Evolutionary conservation across 2,113 vertebrate genomes (phyloP).

Genomic region (Kryptolebias marmoratus): DNA sequence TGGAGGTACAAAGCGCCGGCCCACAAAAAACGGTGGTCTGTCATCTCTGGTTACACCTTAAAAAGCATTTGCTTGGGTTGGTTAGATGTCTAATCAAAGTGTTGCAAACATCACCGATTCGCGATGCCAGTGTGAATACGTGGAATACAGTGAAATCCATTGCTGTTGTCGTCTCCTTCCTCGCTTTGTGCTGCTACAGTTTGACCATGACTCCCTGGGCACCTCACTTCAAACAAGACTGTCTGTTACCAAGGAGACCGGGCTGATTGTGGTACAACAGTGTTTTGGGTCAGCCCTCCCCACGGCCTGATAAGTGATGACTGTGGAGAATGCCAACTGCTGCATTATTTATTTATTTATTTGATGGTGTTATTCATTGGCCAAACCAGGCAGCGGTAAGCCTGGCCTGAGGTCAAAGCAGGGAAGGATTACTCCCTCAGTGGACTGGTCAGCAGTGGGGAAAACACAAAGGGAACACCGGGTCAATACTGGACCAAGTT

Average conservation of each 20-base stretch:
- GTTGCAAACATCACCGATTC: slow-evolving; percentile 48
- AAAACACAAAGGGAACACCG: slow-evolving; percentile 63
- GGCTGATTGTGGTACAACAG: slow-evolving; percentile 72
- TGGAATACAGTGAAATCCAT: slow-evolving; percentile 40
- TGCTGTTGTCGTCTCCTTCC: slow-evolving; percentile 45
- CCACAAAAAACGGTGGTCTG: slow-evolving; percentile 77
- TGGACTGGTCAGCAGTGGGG: slow-evolving; percentile 66
- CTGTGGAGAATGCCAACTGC: slow-evolving; percentile 78
- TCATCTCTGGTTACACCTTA: slow-evolving; percentile 76
- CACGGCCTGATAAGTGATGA: slow-evolving; percentile 77
- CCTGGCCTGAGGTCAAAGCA: slow-evolving; percentile 76
- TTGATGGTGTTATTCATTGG: slow-evolving; percentile 74
- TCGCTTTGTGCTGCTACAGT: slow-evolving; percentile 46
- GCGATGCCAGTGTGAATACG: slow-evolving; percentile 37
- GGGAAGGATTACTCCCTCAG: slow-evolving; percentile 73
- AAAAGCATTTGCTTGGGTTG: slow-evolving; percentile 47
- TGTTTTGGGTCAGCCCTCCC: slow-evolving; percentile 76
- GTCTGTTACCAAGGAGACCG: slow-evolving; percentile 81
- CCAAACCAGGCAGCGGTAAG: slow-evolving; percentile 69
- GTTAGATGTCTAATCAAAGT: slow-evolving; percentile 67
- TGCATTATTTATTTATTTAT: slow-evolving; percentile 66
- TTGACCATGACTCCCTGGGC: slow-evolving; percentile 61
- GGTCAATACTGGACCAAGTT: slow-evolving; percentile 74
- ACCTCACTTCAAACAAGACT: slow-evolving; percentile 75
- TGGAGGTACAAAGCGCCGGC: slow-evolving; percentile 76